Base-by-base conservation (phyloP, 2,888 invertebrate species). In the Mesorhabditis sp. region DNA sequence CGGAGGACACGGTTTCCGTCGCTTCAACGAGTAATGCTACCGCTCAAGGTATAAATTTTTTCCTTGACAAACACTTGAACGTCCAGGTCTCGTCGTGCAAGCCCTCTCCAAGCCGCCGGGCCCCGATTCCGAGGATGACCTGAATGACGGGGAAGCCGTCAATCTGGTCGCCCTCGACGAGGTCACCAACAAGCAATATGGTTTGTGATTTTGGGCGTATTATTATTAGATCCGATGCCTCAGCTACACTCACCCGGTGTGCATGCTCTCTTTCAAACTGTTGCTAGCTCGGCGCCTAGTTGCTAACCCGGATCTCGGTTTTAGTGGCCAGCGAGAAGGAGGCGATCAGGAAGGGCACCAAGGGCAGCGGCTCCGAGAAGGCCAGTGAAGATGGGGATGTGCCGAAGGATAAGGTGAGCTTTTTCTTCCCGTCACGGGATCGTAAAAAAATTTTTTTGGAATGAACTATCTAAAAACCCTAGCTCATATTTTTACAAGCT, bases 81-180 rank as follows among this genome's bases (percentile, higher is more conserved):
- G 13, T 61, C 45, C 41, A n/a, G 61, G n/a, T 43, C 67, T 28
- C 62, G 45, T 15, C 62, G 50, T n/a, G 44, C 62, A 1, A 50
- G 50, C 44, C 45, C 67, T 5, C n/a, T 4, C 5, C 43, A 43
- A 10, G 62, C 58, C 58, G n/a, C 10, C 74, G 4, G 72, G 67
- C 44, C 66, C 73, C 65, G 80, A 81, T 65, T 74, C 78, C 42
- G 83, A 83, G 64, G 80, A 80, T 67, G 80, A 80, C 15, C 70
- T 82, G 62, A 80, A 82, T 45, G 82, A 82, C 69, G 72, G 78
- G 45, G 75, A 76, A 61, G 72, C 79, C 5, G 83, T 84, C n/a
- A 84, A 84, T 71, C 70, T 84, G 45, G 84, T 84, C 13, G 83
- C 82, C 4, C 70, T 84, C 61, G 81, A 78, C 65, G 83, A 84